Evolutionary conservation across 1,140 invertebrate genomes (phyloP), one percentile per base, ranked within the genome.

Genomic region (Ladona fulva): DNA sequence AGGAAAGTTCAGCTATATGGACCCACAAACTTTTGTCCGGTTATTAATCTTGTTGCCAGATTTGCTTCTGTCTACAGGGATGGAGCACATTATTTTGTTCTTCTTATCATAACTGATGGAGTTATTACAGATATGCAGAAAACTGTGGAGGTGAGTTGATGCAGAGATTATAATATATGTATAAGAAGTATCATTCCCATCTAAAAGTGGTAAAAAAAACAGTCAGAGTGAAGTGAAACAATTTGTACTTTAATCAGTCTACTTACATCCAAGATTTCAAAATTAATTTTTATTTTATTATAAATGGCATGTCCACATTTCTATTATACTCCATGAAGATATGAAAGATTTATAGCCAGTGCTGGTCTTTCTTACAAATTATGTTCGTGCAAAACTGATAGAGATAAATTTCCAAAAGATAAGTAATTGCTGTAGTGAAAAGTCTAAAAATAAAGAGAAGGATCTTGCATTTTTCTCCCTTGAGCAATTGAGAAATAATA

Each of bases 101-200:
- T 92, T 3, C 84, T 92, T 0, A 89, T 92, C 77, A 84, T 92
- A 7, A 92, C 91, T 5, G 91, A 92, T 84, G 91, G 91, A 29
- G 87, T 90, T 25, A 90, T 92, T 42, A 90, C 88, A 14, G 91
- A 92, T 81, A 90, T 92, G 87, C 85, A 86, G 19, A 84, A 89
- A 42, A 91, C 91, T 0, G 89, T 87, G 80, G 82, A 88, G 78
- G 89, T 85, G 81, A 81, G 78, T 78, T 74, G 16, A 76, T n/a
- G n/a, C 29, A 24, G 10, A 11, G 5, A 78, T 29, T 74, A 42
- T 75, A 25, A 42, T 75, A 73, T 77, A 8, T 29, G 29, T 10
- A 76, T 76, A 25, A 14, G 22, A 74, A 66, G 44, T 16, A 37
- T n/a, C 25, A 52, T 52, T 10, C 10, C 10, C 10, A 19, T 11